These are phyloP conservation scores for Oncopodura yosiiana DNA, from an alignment of 1,140 invertebrate species.

Conservation along the genomic window DNA sequence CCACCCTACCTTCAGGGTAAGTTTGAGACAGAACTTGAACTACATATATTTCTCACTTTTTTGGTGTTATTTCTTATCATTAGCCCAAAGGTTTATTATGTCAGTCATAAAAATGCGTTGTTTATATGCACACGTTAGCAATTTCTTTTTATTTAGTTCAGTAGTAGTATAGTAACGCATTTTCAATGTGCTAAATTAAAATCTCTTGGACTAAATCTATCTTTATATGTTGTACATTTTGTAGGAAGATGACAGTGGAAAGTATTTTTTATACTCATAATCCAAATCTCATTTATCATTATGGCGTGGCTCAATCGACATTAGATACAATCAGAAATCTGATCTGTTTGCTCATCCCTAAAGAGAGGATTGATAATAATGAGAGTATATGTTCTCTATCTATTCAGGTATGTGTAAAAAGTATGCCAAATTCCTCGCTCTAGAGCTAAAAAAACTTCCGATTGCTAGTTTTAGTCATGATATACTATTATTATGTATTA, in stretches of 20 bases:
- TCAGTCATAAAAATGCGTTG: no score
- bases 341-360: slow-evolving; percentile 7
- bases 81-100: no score
- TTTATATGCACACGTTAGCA: no score
- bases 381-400: slow-evolving; percentile 21
- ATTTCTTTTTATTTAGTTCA: no score
- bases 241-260: slow-evolving; percentile 19
- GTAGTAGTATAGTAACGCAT: no score
- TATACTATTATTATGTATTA: no score
- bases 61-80: no score
- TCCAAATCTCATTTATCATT: slow-evolving; percentile 8
- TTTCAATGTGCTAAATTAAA: no score
- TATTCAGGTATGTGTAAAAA: slow-evolving; percentile 12
- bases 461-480: no score
- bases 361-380: neutral
- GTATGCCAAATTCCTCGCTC: neutral
- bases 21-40: neutral
- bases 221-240: neutral
- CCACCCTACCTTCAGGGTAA: slow-evolving; percentile 15
- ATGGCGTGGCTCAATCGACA: slow-evolving; percentile 5
- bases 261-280: slow-evolving; percentile 20
- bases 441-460: neutral
- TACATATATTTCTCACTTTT: no score
- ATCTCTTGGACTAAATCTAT: no score
- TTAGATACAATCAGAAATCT: slow-evolving; percentile 11